phyloP scores from a whole-genome alignment of 2,113 vertebrate species.

The Pseudois nayaur region DNA sequence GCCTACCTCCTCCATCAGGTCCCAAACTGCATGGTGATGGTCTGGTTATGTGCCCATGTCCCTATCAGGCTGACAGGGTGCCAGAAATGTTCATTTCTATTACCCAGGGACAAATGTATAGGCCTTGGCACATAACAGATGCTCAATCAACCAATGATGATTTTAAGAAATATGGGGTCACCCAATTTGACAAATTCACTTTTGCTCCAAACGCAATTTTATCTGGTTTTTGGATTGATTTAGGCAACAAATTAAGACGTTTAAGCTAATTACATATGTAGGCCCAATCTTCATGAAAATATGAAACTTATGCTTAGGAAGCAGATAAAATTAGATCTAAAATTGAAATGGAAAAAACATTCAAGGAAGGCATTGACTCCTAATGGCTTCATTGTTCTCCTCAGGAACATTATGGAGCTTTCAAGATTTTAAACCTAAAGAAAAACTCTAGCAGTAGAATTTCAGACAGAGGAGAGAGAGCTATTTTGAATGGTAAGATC shows the following conservation, averaged over 20 bases:
- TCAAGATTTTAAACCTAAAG: slow-evolving; percentile 19
- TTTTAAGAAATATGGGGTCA: not conserved
- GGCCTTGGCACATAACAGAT: not conserved
- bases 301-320: slow-evolving; percentile 8
- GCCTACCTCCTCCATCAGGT: not conserved
- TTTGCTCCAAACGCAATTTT: not conserved
- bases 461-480: not conserved
- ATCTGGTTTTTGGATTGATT: not conserved
- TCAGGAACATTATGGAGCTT: not conserved
- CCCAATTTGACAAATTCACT: not conserved
- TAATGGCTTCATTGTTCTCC: not conserved
- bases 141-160: not conserved
- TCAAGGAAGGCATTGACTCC: not conserved
- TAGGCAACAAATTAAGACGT: not conserved
- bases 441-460: not conserved
- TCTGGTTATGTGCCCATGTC: not conserved
- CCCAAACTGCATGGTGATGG: not conserved
- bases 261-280: not conserved
- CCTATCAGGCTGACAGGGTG: not conserved
- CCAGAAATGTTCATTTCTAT: not conserved
- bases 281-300: not conserved
- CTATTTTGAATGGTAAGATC: not conserved
- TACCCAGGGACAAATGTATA: not conserved
- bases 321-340: slow-evolving; percentile 2
- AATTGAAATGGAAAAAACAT: slow-evolving; percentile 16